These are phyloP conservation scores for Uloborus diversus DNA, from an alignment of 1,140 invertebrate genomes.

Conservation along the genomic window DNA sequence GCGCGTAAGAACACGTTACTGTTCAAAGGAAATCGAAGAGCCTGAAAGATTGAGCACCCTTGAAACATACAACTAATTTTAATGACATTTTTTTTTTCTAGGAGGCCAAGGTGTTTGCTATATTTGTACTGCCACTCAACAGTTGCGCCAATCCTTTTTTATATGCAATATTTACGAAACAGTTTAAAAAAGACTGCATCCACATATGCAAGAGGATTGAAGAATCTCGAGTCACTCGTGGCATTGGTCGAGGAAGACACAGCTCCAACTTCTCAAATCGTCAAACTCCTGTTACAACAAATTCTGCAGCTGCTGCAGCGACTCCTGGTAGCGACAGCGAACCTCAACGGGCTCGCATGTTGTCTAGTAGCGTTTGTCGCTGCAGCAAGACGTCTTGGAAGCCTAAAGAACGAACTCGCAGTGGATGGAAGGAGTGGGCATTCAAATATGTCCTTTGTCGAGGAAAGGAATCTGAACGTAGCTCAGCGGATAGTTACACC, in stretches of 20 bases:
- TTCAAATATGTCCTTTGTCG: conserved; percentile 53
- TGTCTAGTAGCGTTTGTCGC: conserved; percentile 7
- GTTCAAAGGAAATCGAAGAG: too few relatives aligned
- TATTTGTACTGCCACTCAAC: conserved; percentile 93
- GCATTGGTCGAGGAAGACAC: conserved; percentile 82
- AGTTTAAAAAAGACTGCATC: conserved; percentile 97
- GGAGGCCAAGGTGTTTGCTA: conserved; percentile 95
- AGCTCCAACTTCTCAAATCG: conserved; percentile 89
- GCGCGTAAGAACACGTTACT: too few relatives aligned
- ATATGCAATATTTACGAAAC: conserved; percentile 96
- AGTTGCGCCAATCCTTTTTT: conserved; percentile 97
- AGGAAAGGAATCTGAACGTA: background rate
- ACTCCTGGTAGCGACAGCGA: conserved; percentile 60
- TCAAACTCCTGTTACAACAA: conserved; percentile 82
- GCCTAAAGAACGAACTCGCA: conserved; percentile 5
- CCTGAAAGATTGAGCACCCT: too few relatives aligned
- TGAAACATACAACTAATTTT: too few relatives aligned
- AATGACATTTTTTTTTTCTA: background rate
- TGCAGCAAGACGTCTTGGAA: conserved; percentile 28
- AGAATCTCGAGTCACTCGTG: conserved; percentile 72
- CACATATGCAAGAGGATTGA: conserved; percentile 92
- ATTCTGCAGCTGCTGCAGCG: conserved; percentile 76
- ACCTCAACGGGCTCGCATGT: background rate
- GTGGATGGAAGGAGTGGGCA: conserved; percentile 57
- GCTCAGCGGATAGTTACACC: conserved; percentile 72